These are phyloP conservation scores for Hetaerina titia DNA, from an alignment of 2,888 invertebrate species.

Conservation along the genomic window DNA sequence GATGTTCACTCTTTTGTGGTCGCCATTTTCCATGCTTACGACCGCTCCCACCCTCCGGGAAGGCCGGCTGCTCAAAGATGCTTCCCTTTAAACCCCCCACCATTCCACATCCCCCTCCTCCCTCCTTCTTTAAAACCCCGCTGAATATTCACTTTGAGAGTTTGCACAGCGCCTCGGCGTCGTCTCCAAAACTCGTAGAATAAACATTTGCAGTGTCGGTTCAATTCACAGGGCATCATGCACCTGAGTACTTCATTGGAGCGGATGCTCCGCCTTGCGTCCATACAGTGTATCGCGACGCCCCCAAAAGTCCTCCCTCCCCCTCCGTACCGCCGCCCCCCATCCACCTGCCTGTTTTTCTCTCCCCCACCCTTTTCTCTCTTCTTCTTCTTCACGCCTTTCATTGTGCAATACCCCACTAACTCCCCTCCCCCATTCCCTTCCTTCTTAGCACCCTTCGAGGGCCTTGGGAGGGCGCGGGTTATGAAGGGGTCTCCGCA, in stretches of 20 bases:
- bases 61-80: conserved; percentile 15
- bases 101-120: neutral
- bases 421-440: neutral
- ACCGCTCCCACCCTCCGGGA: neutral
- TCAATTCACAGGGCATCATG: conserved; percentile 47
- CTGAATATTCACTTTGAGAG: conserved; percentile 67
- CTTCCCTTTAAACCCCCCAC: neutral
- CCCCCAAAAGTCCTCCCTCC: neutral
- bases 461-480: no score
- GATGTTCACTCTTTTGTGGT: conserved; percentile 37
- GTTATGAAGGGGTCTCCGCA: no score
- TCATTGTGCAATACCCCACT: neutral
- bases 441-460: neutral
- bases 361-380: neutral
- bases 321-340: neutral
- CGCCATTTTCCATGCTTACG: conserved; percentile 15
- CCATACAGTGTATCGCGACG: neutral
- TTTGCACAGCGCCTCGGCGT: conserved; percentile 23
- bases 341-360: neutral
- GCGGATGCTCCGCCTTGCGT: conserved; percentile 28
- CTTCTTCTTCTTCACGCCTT: neutral
- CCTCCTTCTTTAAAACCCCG: neutral
- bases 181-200: conserved; percentile 58
- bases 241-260: conserved; percentile 50
- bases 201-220: conserved; percentile 55